phyloP scores from a whole-genome alignment of 2,797 vertebrate species.

The Alosa sapidissima region DNA sequence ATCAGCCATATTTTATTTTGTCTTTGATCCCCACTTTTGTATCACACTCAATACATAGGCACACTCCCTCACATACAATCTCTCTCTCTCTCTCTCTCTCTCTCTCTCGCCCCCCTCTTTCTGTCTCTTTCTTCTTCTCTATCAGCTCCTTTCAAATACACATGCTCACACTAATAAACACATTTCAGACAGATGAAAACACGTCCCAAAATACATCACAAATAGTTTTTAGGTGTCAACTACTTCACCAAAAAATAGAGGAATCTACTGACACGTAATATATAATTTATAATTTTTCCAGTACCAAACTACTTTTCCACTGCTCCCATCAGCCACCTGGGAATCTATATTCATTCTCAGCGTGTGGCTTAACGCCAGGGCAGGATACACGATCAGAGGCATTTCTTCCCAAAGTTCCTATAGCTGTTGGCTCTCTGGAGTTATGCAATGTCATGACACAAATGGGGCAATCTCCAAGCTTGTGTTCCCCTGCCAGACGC shows the following conservation, averaged over 20 bases:
- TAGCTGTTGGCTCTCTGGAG: not conserved
- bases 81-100: not conserved
- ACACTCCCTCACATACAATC: not conserved
- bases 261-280: not conserved
- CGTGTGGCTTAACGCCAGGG: not conserved
- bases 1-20: not conserved
- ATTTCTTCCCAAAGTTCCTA: not conserved
- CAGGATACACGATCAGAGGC: not conserved
- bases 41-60: not conserved
- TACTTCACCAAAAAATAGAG: not conserved
- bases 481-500: constrained; percentile 59
- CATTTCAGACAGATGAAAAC: not conserved
- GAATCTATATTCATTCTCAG: not conserved
- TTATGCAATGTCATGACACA: constrained; percentile 20
- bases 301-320: not conserved
- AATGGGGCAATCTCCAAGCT: constrained; percentile 6
- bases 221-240: not conserved
- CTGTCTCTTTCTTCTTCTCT: not conserved
- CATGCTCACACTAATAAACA: not conserved
- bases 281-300: not conserved
- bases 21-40: constrained; percentile 20
- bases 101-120: not conserved
- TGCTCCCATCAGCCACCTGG: not conserved
- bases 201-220: not conserved
- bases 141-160: not conserved